phyloP scores from a whole-genome alignment of 2,797 vertebrate species.

The Sebastes trivittatus region DNA sequence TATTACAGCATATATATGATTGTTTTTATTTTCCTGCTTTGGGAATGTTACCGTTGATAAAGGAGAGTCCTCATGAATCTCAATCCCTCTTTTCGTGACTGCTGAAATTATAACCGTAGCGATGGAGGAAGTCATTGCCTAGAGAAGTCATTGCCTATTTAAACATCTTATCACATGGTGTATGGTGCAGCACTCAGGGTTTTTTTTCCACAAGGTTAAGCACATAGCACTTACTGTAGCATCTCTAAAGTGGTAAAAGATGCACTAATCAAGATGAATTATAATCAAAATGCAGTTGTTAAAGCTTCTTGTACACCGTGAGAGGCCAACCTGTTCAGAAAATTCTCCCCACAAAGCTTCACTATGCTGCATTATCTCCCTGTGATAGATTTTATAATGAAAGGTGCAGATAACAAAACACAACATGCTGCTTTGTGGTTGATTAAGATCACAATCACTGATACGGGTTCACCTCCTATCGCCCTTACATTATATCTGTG shows the following conservation, averaged over 20 bases:
- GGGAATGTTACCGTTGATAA: slow-evolving; percentile 36
- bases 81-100: slow-evolving; percentile 50
- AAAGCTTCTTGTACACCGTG: background rate
- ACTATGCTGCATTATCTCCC: background rate
- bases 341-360: background rate
- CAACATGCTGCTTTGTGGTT: slow-evolving; percentile 12
- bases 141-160: slow-evolving; percentile 43
- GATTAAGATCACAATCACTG: slow-evolving; percentile 36
- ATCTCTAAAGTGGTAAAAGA: slow-evolving; percentile 27
- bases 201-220: slow-evolving; percentile 19
- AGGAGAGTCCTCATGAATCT: slow-evolving; percentile 43
- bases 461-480: background rate
- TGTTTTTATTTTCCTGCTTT: slow-evolving; percentile 31
- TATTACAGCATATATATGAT: background rate
- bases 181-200: background rate
- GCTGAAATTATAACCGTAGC: slow-evolving; percentile 49
- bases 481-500: background rate
- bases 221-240: slow-evolving; percentile 11
- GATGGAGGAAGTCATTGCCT: slow-evolving; percentile 52
- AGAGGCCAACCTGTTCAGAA: background rate
- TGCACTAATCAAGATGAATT: slow-evolving; percentile 31
- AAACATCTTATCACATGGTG: slow-evolving; percentile 20
- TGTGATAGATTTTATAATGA: slow-evolving; percentile 21
- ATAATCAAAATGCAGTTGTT: slow-evolving; percentile 9
- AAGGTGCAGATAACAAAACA: slow-evolving; percentile 7